Evolutionary conservation across 2,888 invertebrate species (phyloP), one percentile per base, ranked within the genome.

Genomic region (Horisme vitalbata): DNA sequence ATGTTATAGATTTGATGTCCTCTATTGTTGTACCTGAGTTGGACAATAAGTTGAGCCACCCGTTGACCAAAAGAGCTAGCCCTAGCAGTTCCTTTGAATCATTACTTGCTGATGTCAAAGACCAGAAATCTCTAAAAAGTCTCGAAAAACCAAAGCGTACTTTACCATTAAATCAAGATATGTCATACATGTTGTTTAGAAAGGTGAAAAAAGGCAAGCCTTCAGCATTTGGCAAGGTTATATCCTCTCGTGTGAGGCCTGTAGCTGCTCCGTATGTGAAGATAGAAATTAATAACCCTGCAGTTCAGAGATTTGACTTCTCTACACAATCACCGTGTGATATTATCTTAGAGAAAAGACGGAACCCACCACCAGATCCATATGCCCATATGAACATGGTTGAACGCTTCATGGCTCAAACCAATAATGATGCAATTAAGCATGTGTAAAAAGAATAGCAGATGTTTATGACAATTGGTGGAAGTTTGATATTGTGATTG

Each of bases 261-360:
- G 73, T 79, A 3, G 75, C 84, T 2, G 78, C 74, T 4, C 82
- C 82, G 0, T 86, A 86, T 45, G 51, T 83, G 1, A 66, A 49
- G 26, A 64, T 68, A 23, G 64, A 66, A 2, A 41, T 75, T 1
- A 30, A 63, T 4, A 60, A 59, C 31, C 45, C 45, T 1, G 32
- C 26, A n/a, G 67, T 85, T 13, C 48, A 57, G 0, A 55, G 63
- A 12, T 86, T 87, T 68, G 75, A 81, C 45, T 87, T 87, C 26
- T 65, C 63, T 6, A 79, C 79, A 4, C 75, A 74, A 26, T 85
- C 84, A 5, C 86, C 87, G 0, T 83, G 83, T 61, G 86, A 87
- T 52, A 44, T 78, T 10, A 74, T 75, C 10, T 77, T 75, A 45
- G 79, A 75, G 41, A 79, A 67, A 34, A 49, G 71, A 38, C 58